These are phyloP conservation scores for Notospermus geniculatus DNA, from an alignment of 1,140 invertebrate species.

Conservation along the genomic window DNA sequence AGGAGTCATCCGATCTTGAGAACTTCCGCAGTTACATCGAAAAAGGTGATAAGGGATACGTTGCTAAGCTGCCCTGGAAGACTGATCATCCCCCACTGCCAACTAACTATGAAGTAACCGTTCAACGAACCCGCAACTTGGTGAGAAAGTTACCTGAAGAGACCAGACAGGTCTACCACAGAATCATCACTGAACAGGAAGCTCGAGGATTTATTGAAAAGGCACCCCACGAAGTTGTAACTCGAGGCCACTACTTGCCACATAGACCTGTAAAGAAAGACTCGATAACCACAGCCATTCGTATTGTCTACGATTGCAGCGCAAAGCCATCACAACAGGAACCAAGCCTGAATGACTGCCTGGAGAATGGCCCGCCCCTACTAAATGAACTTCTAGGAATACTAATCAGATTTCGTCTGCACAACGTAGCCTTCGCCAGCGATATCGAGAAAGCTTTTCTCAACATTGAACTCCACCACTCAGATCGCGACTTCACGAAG, in stretches of 20 bases:
- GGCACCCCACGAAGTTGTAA: neutral
- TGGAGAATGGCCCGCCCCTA: neutral
- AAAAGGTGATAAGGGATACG: too few relatives aligned
- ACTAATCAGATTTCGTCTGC: conserved; percentile 2
- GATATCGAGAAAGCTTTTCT: conserved; percentile 13
- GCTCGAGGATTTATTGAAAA: conserved; percentile 10
- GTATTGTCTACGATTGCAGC: conserved; percentile 11
- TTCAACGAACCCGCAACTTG: neutral
- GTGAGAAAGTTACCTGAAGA: neutral
- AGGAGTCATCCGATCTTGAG: too few relatives aligned
- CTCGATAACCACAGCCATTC: conserved; percentile 3
- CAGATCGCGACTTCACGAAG: conserved; percentile 7
- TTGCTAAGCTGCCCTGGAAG: too few relatives aligned
- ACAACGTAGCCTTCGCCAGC: neutral
- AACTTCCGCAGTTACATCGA: too few relatives aligned
- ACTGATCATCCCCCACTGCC: conserved; percentile 3
- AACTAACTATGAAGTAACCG: conserved; percentile 9
- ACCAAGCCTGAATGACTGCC: conserved; percentile 9
- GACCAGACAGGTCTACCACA: neutral
- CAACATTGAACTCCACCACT: neutral
- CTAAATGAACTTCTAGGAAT: conserved; percentile 4
- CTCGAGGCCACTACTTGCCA: neutral
- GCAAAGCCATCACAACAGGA: neutral
- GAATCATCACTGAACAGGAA: conserved; percentile 10
- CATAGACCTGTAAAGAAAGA: conserved; percentile 6